A percentile compares a stretch with the other conserved stretches of the same genome.
These are phyloP conservation scores for Plumapathes pennacea DNA, from an alignment of 92 coral and sea anemone genomes.

Conservation along the genomic window DNA sequence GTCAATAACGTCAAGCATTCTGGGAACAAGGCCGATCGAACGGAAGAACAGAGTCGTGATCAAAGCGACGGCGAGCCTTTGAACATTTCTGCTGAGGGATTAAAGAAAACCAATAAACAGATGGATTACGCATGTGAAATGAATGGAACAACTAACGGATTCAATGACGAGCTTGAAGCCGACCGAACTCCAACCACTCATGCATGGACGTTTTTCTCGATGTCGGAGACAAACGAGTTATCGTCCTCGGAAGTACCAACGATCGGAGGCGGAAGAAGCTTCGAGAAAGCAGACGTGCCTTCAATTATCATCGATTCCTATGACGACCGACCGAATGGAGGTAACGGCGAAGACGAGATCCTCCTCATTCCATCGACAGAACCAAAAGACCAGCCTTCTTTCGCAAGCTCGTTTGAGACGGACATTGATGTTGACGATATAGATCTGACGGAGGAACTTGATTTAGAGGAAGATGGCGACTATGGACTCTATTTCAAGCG, in stretches of 20 bases:
- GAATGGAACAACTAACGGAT: slow-evolving; percentile 6
- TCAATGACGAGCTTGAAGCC: slow-evolving; percentile 6
- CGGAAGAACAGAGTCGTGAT: too few relatives aligned
- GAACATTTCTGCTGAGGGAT: too few relatives aligned
- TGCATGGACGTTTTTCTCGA: slow-evolving; percentile 84
- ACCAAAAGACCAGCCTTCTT: not conserved
- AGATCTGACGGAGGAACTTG: slow-evolving; percentile 55
- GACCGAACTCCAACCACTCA: slow-evolving; percentile 49
- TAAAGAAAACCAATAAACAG: slow-evolving; percentile 1
- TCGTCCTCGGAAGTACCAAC: slow-evolving; percentile 1
- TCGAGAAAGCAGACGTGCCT: slow-evolving; percentile 22
- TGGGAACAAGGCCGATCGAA: too few relatives aligned
- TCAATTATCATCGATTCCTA: slow-evolving; percentile 51
- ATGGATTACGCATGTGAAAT: slow-evolving; percentile 11
- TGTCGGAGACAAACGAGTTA: slow-evolving; percentile 50
- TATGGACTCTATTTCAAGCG: slow-evolving; percentile 69
- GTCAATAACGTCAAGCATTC: too few relatives aligned
- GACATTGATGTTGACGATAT: slow-evolving; percentile 79
- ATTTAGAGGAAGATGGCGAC: slow-evolving; percentile 39
- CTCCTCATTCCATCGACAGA: slow-evolving; percentile 4
- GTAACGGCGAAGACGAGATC: too few relatives aligned
- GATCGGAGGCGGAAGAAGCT: slow-evolving; percentile 1
- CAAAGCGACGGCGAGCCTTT: too few relatives aligned
- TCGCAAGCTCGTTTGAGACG: slow-evolving; percentile 55
- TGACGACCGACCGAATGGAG: slow-evolving; percentile 22